Evolutionary conservation across 2,797 vertebrate genomes (phyloP).

Genomic region (Takifugu ocellatus): DNA sequence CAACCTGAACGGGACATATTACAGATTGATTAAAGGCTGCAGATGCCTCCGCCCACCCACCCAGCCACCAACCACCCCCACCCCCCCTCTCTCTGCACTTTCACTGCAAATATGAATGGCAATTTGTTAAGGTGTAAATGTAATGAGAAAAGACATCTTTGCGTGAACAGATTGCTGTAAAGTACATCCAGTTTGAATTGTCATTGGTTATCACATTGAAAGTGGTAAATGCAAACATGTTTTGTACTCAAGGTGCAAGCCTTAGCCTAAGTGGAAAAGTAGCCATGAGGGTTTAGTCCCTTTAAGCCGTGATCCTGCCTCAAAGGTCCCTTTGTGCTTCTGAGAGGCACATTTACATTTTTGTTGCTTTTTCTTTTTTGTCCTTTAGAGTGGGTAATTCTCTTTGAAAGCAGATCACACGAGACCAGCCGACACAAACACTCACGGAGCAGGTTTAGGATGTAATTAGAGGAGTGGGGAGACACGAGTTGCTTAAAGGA

Average conservation of each 20-base stretch:
- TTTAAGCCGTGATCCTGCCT: slow-evolving; percentile 31
- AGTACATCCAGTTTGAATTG: slow-evolving; percentile 43
- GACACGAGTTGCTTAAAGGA: slow-evolving; percentile 33
- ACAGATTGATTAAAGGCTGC: slow-evolving; percentile 68
- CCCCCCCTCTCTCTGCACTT: slow-evolving; percentile 51
- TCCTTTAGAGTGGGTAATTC: slow-evolving; percentile 12
- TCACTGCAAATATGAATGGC: slow-evolving; percentile 25
- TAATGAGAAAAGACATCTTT: slow-evolving; percentile 59
- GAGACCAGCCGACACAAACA: slow-evolving; percentile 15
- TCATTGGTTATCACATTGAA: slow-evolving; percentile 49
- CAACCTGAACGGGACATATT: slow-evolving; percentile 66
- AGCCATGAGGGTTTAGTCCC: slow-evolving; percentile 29
- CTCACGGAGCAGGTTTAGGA: slow-evolving; percentile 15
- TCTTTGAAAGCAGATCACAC: slow-evolving; percentile 22
- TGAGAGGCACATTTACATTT: slow-evolving; percentile 33
- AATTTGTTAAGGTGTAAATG: slow-evolving; percentile 54
- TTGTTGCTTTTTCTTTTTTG: slow-evolving; percentile 3
- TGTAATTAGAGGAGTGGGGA: slow-evolving; percentile 31
- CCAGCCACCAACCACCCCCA: not conserved
- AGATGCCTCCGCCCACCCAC: slow-evolving; percentile 46
- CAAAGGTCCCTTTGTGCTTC: slow-evolving; percentile 20
- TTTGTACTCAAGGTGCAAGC: slow-evolving; percentile 54
- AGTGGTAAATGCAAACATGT: slow-evolving; percentile 29
- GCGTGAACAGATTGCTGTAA: slow-evolving; percentile 36
- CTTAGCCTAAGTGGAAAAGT: slow-evolving; percentile 53